A percentile compares a stretch with the other conserved stretches of the same genome.
These are phyloP conservation scores for Mustela nigripes DNA, from an alignment of 2,113 vertebrate genomes.

Conservation along the genomic window DNA sequence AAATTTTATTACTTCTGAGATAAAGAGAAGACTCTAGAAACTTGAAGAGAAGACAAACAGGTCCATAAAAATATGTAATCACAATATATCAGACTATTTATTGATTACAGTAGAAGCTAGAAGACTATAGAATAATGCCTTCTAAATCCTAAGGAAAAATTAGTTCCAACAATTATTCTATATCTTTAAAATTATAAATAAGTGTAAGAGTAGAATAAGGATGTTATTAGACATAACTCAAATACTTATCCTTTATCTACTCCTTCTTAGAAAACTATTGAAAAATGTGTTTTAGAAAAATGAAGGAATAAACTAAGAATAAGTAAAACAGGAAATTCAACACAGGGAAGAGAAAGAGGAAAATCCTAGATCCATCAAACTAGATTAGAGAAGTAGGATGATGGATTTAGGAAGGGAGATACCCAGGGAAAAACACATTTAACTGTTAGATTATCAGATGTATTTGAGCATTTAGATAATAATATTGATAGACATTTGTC, in stretches of 20 bases:
- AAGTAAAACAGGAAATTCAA: background rate
- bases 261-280: background rate
- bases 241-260: background rate
- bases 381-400: background rate
- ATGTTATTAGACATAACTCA: background rate
- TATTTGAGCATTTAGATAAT: background rate
- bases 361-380: background rate
- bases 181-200: background rate
- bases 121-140: background rate
- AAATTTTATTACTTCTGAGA: background rate
- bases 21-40: background rate
- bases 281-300: background rate
- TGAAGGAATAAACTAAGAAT: background rate
- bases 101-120: background rate
- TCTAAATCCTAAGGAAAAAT: background rate
- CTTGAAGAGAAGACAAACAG: background rate
- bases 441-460: background rate
- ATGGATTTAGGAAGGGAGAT: background rate
- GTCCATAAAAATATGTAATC: background rate
- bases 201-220: background rate
- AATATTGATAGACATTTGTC: background rate
- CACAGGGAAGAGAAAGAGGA: background rate
- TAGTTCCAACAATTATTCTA: background rate
- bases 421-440: background rate
- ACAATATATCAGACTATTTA: conserved; percentile 10